Evolutionary conservation across 1,140 invertebrate species (phyloP).

Genomic region (Drosophila nikananu): DNA sequence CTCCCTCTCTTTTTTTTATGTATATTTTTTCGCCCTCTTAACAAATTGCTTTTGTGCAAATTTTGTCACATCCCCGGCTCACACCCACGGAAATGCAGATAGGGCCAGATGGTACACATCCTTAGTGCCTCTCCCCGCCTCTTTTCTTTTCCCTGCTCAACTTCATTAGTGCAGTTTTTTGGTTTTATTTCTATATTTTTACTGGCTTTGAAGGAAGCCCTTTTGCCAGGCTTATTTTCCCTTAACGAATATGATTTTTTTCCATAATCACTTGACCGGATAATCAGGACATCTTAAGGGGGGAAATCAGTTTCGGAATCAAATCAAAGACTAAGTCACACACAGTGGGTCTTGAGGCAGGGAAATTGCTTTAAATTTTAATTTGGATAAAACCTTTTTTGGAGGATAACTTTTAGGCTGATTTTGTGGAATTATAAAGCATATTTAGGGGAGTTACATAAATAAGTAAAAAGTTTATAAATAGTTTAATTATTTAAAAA

Average conservation of each 20-base stretch:
- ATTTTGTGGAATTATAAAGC: not conserved
- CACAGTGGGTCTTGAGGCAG: conserved; percentile 14
- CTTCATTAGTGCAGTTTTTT: conserved; percentile 67
- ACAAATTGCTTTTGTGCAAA: conserved; percentile 82
- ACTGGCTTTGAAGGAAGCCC: not conserved
- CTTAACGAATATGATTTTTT: conserved; percentile 22
- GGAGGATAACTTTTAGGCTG: not conserved
- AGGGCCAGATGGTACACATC: conserved; percentile 32
- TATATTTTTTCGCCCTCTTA: conserved; percentile 40
- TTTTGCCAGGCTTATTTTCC: conserved; percentile 7
- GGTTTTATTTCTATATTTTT: conserved; percentile 5
- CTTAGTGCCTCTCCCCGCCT: not conserved
- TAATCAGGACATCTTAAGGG: conserved; percentile 57
- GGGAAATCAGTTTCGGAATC: conserved; percentile 44
- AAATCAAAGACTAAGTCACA: not conserved
- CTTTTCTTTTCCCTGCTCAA: conserved; percentile 33
- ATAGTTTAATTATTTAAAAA: not conserved
- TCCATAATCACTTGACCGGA: conserved; percentile 62
- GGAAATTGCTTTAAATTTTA: too few relatives aligned
- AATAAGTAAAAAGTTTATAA: not conserved
- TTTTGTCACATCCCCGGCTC: conserved; percentile 60
- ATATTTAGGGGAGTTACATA: not conserved
- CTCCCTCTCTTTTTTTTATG: conserved; percentile 28
- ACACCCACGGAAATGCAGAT: conserved; percentile 24
- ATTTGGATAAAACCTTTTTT: too few relatives aligned